These are phyloP conservation scores for Gila orcuttii DNA, from an alignment of 2,113 vertebrate genomes.

Conservation along the genomic window DNA sequence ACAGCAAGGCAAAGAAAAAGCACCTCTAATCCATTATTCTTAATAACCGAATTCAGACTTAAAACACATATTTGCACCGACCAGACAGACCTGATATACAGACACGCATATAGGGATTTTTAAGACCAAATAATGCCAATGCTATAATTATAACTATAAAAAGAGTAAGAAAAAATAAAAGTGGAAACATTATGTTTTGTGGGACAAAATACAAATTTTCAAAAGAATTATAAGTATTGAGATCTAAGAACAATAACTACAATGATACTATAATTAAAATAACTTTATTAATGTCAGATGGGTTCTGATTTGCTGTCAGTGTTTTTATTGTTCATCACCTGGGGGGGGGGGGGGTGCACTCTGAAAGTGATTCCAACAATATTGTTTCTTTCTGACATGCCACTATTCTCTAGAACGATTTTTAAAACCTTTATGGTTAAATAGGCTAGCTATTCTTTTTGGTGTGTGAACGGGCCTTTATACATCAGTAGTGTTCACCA, in stretches of 20 bases:
- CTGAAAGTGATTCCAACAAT: not conserved
- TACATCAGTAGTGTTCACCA: slow-evolving; percentile 14
- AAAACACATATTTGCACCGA: too few relatives aligned
- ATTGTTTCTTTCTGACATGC: not conserved
- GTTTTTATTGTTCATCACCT: not conserved
- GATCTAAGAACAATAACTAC: too few relatives aligned
- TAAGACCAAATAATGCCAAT: too few relatives aligned
- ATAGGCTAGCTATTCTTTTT: not conserved
- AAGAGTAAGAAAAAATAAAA: not conserved
- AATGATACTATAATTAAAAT: too few relatives aligned
- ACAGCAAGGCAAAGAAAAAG: too few relatives aligned
- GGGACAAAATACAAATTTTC: not conserved
- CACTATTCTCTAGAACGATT: not conserved
- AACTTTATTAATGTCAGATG: too few relatives aligned
- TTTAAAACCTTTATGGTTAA: not conserved
- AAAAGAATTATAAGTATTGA: not conserved
- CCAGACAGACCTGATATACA: too few relatives aligned
- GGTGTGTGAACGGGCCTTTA: not conserved
- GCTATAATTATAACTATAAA: slow-evolving; percentile 16
- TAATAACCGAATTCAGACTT: too few relatives aligned
- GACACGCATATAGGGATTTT: too few relatives aligned
- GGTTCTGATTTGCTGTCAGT: too few relatives aligned
- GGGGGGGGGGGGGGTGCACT: too few relatives aligned
- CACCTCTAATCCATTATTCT: too few relatives aligned
- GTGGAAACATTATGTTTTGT: not conserved